phyloP scores from a whole-genome alignment of 2,797 vertebrate species.

The Arremon brunneinucha region DNA sequence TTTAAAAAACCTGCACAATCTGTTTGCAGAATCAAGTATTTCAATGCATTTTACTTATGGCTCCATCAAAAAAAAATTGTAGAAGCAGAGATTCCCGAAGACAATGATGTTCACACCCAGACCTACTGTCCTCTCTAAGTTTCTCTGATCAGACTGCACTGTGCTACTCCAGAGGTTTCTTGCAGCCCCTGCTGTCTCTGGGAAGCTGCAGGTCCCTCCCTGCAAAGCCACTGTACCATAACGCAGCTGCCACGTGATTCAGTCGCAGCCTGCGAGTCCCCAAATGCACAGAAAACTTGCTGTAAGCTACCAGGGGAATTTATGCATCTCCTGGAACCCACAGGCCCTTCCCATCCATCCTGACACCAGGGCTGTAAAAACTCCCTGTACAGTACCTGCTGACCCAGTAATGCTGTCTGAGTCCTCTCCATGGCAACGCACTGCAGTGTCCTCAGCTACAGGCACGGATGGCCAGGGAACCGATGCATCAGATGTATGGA shows the following conservation, averaged over 20 bases:
- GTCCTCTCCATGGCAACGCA: constrained; percentile 62
- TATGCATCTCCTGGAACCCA: not conserved
- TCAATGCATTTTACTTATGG: not conserved
- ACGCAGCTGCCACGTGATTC: not conserved
- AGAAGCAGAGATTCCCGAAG: not conserved
- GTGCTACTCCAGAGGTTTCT: not conserved
- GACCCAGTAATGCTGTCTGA: not conserved
- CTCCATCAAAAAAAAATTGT: not conserved
- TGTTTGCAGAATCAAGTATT: not conserved
- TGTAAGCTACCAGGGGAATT: not conserved
- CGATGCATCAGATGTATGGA: fast-evolving
- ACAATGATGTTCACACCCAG: not conserved
- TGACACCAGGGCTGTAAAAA: not conserved
- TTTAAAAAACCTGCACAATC: not conserved
- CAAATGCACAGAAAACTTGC: not conserved
- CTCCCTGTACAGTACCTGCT: not conserved
- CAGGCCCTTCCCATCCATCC: not conserved
- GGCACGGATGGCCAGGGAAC: not conserved
- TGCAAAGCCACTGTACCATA: not conserved
- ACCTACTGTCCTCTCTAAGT: not conserved
- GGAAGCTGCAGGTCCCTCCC: not conserved
- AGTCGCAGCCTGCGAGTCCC: not conserved
- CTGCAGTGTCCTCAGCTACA: not conserved
- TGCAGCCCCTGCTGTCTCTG: not conserved
- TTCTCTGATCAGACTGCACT: not conserved